These are phyloP conservation scores for Centropristis striata DNA, from an alignment of 2,113 vertebrate genomes.

Conservation along the genomic window DNA sequence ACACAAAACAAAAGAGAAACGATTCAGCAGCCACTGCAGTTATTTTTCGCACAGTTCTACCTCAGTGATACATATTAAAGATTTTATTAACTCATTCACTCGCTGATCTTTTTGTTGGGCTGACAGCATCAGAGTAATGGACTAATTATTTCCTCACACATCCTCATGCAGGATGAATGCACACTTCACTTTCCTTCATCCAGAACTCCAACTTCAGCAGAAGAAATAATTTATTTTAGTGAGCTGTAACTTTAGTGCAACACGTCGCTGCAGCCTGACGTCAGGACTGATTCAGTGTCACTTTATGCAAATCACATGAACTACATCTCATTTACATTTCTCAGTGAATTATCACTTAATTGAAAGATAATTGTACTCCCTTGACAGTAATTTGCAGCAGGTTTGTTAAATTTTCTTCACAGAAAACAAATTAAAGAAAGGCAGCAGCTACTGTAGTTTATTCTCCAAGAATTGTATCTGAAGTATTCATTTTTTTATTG, in stretches of 20 bases:
- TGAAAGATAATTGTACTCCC: not conserved
- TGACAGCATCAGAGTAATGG: not conserved
- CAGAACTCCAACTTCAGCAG: not conserved
- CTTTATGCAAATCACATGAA: not conserved
- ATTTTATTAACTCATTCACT: not conserved
- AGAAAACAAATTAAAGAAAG: not conserved
- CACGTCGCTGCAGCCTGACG: too few species aligned
- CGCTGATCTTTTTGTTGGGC: not conserved
- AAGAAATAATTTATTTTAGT: not conserved
- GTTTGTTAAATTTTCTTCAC: too few species aligned
- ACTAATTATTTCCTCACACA: not conserved
- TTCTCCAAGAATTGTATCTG: not conserved
- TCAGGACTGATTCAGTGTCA: not conserved
- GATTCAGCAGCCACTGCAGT: too few species aligned
- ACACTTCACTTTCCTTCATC: not conserved
- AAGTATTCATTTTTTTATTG: not conserved
- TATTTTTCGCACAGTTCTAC: too few species aligned
- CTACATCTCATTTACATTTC: not conserved
- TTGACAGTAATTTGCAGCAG: not conserved
- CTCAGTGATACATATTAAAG: too few species aligned
- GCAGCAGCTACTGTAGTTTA: not conserved
- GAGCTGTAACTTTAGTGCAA: too few species aligned
- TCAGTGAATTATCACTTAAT: too few species aligned
- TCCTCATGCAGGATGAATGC: not conserved
- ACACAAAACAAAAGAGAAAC: too few species aligned